These are phyloP conservation scores for Semicossyphus pulcher DNA, from an alignment of 2,113 vertebrate species.

Conservation along the genomic window DNA sequence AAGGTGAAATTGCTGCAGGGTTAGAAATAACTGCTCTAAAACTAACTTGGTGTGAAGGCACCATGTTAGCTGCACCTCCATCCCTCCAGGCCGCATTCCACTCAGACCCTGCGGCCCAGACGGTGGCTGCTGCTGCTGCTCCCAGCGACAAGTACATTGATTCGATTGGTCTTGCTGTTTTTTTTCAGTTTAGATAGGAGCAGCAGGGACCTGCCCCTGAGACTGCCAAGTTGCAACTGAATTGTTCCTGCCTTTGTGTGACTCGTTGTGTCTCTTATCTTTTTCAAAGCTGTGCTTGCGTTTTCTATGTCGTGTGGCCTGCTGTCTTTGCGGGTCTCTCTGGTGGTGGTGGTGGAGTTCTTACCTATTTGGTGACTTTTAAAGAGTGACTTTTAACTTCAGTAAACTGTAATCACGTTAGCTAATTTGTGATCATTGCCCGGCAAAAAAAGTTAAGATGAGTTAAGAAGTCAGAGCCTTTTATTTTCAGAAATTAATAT, in stretches of 20 bases:
- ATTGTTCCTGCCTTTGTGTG: neutral
- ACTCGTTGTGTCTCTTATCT: neutral
- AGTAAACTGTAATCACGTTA: no score
- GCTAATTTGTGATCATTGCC: no score
- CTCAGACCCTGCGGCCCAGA: neutral
- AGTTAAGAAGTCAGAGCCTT: no score
- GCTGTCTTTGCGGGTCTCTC: no score
- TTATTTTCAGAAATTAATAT: no score
- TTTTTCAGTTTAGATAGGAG: neutral
- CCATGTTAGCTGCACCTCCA: constrained; percentile 16
- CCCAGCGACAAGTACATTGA: neutral
- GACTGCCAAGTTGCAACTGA: neutral
- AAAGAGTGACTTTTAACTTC: no score
- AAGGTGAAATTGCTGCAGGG: constrained; percentile 56
- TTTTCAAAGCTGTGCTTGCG: neutral
- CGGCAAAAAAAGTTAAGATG: no score
- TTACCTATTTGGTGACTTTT: no score
- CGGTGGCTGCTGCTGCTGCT: neutral
- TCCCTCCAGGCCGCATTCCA: constrained; percentile 16
- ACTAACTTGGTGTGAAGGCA: constrained; percentile 20
- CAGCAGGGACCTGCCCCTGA: no score
- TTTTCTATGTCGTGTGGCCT: neutral
- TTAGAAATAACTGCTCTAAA: constrained; percentile 39
- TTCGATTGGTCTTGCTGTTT: neutral
- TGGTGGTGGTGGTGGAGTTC: no score